phyloP scores from a whole-genome alignment of 1,140 invertebrate genomes.

The Aphaenogaster rudis region DNA sequence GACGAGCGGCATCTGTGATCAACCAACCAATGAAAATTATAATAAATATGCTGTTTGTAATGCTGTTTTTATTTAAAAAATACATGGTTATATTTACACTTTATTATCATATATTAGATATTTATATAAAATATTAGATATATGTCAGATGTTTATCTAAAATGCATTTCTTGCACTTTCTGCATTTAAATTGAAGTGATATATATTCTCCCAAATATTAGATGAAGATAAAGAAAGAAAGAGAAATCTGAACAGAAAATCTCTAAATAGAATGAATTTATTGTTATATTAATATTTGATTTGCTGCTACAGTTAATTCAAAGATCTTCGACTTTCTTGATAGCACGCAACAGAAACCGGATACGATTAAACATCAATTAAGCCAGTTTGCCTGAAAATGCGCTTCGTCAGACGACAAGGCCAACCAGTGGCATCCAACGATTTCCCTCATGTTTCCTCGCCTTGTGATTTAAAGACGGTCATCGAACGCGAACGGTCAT shows the following conservation, averaged over 20 bases:
- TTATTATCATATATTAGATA: constrained; percentile 1
- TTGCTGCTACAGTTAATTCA: not conserved
- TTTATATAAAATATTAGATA: not conserved
- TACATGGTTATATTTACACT: not conserved
- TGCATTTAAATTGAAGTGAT: not conserved
- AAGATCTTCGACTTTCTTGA: not conserved
- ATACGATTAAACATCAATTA: constrained; percentile 26
- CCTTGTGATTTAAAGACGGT: constrained; percentile 29
- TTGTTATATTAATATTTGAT: not conserved
- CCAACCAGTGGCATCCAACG: not conserved
- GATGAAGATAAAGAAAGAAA: not conserved
- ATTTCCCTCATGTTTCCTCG: constrained; percentile 25
- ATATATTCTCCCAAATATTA: not conserved
- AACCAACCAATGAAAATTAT: not conserved
- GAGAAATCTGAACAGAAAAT: not conserved
- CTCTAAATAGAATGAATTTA: not conserved
- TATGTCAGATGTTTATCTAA: not conserved
- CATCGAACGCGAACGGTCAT: constrained; percentile 18
- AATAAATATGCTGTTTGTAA: not conserved
- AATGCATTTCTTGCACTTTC: not conserved
- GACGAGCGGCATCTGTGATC: not conserved
- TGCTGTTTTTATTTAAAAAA: not conserved
- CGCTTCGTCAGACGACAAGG: constrained; percentile 39
- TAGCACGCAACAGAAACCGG: not conserved
- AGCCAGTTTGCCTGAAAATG: constrained; percentile 32